Conservation (phyloP, 2,113 vertebrate species). For the Sigmodon hispidus region DNA sequence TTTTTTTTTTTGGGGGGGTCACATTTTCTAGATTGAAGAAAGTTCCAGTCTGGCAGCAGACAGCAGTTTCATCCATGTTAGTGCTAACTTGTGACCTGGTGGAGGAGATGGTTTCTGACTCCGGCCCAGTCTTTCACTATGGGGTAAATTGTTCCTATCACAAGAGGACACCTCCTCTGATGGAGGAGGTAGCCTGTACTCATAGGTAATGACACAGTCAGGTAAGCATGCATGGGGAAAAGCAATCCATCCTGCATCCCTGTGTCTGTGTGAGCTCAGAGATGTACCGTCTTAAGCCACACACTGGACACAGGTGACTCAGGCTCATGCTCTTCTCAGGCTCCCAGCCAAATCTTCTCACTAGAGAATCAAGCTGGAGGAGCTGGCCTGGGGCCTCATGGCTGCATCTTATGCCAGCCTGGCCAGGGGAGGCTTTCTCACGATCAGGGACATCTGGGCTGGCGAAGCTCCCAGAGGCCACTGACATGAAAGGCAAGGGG, state of each 20-base stretch:
- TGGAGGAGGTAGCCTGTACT: neutral
- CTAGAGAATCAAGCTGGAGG: slow-evolving; percentile 42
- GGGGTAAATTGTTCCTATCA: neutral
- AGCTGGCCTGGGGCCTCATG: slow-evolving; percentile 49
- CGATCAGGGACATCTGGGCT: slow-evolving; percentile 87
- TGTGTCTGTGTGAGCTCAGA: slow-evolving; percentile 49
- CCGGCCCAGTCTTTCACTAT: neutral
- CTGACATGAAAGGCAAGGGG: slow-evolving; percentile 86
- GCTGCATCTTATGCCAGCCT: slow-evolving; percentile 79
- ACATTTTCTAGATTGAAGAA: neutral
- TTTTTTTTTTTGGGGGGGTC: no score
- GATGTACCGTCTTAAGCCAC: slow-evolving; percentile 62
- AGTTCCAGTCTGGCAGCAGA: neutral
- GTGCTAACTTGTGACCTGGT: neutral
- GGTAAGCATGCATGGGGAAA: slow-evolving; percentile 7
- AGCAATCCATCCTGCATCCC: neutral
- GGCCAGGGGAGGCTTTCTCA: slow-evolving; percentile 86
- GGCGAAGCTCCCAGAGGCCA: slow-evolving; percentile 85
- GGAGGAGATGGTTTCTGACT: slow-evolving; percentile 8
- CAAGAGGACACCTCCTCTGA: neutral
- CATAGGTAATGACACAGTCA: neutral
- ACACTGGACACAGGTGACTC: slow-evolving; percentile 68
- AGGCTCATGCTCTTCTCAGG: slow-evolving; percentile 68
- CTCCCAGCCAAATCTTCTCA: slow-evolving; percentile 63
- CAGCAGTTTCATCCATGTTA: neutral